Conservation (phyloP, 2,113 vertebrate genomes). For the Callopanchax toddi region DNA sequence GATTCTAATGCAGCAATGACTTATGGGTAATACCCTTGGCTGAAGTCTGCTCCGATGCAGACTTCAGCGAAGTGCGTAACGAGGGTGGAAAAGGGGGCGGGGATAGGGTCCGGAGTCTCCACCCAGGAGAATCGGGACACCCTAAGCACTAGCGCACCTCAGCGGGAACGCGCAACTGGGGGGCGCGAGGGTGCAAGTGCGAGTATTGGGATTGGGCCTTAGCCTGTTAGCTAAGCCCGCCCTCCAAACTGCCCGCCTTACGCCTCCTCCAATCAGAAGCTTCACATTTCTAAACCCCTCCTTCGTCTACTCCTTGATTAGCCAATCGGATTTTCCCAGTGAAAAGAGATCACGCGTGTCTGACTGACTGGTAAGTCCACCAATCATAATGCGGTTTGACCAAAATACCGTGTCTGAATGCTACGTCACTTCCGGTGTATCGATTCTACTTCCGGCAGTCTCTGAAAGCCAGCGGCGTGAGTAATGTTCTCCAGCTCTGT, state of each 20-base stretch:
- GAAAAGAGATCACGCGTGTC: neutral
- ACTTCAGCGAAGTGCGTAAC: no score
- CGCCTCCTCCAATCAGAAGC: conserved; percentile 38
- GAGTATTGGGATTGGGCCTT: no score
- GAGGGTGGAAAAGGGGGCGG: no score
- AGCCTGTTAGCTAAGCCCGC: neutral
- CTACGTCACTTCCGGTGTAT: conserved; percentile 1
- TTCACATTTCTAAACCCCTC: neutral
- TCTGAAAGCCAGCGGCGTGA: conserved; percentile 75
- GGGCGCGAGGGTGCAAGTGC: no score
- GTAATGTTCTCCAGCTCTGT: conserved; percentile 30
- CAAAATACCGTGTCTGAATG: conserved; percentile 47
- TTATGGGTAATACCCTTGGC: no score
- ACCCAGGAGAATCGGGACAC: no score
- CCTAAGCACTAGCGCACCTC: no score
- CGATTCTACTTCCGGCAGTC: conserved; percentile 66
- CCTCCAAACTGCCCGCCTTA: rapidly evolving
- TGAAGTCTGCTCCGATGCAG: no score
- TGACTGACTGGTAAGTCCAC: neutral
- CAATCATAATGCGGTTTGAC: conserved; percentile 9
- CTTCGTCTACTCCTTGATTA: rapidly evolving
- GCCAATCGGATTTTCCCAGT: conserved; percentile 17
- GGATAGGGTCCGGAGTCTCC: no score
- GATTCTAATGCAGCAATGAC: no score
- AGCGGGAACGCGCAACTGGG: no score